These are phyloP conservation scores for Xylota sylvarum DNA, from an alignment of 2,888 invertebrate genomes.

Conservation along the genomic window DNA sequence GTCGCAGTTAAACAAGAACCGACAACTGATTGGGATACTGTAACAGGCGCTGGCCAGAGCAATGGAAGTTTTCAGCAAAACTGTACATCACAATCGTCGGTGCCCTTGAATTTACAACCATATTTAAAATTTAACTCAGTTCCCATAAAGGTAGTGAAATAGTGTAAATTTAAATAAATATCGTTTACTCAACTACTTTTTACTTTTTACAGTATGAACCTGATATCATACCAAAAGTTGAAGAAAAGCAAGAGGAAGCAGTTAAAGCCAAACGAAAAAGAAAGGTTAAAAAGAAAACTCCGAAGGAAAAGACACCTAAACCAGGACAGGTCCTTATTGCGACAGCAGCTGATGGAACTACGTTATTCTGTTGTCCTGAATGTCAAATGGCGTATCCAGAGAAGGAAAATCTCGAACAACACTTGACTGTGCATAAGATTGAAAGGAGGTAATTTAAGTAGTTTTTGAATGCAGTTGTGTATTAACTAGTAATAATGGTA, in stretches of 20 bases:
- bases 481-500: too few relatives aligned
- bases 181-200: slow-evolving; percentile 7
- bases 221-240: slow-evolving; percentile 81
- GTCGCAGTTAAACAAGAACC: slow-evolving; percentile 83
- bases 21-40: slow-evolving; percentile 81
- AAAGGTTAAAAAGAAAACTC: slow-evolving; percentile 92
- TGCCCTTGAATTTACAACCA: slow-evolving; percentile 87
- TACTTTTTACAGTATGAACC: slow-evolving; percentile 81
- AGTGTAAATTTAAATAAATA: too few relatives aligned
- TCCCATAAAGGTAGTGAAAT: slow-evolving; percentile 80
- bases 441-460: slow-evolving; percentile 86
- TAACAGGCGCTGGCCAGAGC: slow-evolving; percentile 81
- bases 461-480: neutral
- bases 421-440: slow-evolving; percentile 91
- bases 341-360: slow-evolving; percentile 90
- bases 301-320: slow-evolving; percentile 91
- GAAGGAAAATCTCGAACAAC: slow-evolving; percentile 91
- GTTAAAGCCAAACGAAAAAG: slow-evolving; percentile 86
- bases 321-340: slow-evolving; percentile 92
- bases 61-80: slow-evolving; percentile 86
- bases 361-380: slow-evolving; percentile 92
- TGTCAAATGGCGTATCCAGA: slow-evolving; percentile 93
- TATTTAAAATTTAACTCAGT: slow-evolving; percentile 88
- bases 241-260: slow-evolving; percentile 56
- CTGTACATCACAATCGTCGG: slow-evolving; percentile 82